Evolutionary conservation across 2,888 invertebrate genomes (phyloP).

Genomic region (Tillus elongatus): DNA sequence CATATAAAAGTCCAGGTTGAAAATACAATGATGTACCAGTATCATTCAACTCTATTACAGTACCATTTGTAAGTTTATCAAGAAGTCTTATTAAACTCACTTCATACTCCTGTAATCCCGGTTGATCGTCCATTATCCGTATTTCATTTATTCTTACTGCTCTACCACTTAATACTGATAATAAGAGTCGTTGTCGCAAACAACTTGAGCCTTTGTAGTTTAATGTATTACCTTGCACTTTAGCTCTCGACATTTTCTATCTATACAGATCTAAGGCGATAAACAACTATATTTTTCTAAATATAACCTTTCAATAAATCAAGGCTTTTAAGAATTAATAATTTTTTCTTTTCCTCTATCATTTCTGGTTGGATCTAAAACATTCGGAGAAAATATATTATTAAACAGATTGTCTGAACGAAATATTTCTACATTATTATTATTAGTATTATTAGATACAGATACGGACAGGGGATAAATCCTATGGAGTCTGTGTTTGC

Average conservation of each 20-base stretch:
- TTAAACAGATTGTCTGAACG: too few species aligned
- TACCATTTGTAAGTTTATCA: slow-evolving; percentile 92
- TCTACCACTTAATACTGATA: slow-evolving; percentile 85
- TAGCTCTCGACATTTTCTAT: slow-evolving; percentile 21
- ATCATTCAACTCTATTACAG: slow-evolving; percentile 79
- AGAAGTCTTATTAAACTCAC: slow-evolving; percentile 79
- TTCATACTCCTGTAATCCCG: slow-evolving; percentile 83
- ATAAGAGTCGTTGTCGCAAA: slow-evolving; percentile 76
- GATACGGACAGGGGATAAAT: too few species aligned
- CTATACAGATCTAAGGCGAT: too few species aligned
- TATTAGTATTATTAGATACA: too few species aligned
- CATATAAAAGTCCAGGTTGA: slow-evolving; percentile 83
- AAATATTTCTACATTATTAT: too few species aligned
- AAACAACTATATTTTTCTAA: too few species aligned
- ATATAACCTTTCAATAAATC: too few species aligned
- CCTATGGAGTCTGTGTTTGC: too few species aligned
- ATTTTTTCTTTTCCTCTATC: too few species aligned
- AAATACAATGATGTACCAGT: slow-evolving; percentile 85
- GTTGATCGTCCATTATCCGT: slow-evolving; percentile 68
- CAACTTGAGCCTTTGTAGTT: slow-evolving; percentile 79
- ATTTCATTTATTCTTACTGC: slow-evolving; percentile 81
- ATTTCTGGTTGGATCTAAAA: too few species aligned
- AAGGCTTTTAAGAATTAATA: too few species aligned
- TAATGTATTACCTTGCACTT: slow-evolving; percentile 45
- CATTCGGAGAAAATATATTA: too few species aligned